A percentile compares a stretch with the other conserved stretches of the same genome.
These are phyloP conservation scores for Macrostomum lignano DNA, from an alignment of 1,140 invertebrate species.

Conservation along the genomic window DNA sequence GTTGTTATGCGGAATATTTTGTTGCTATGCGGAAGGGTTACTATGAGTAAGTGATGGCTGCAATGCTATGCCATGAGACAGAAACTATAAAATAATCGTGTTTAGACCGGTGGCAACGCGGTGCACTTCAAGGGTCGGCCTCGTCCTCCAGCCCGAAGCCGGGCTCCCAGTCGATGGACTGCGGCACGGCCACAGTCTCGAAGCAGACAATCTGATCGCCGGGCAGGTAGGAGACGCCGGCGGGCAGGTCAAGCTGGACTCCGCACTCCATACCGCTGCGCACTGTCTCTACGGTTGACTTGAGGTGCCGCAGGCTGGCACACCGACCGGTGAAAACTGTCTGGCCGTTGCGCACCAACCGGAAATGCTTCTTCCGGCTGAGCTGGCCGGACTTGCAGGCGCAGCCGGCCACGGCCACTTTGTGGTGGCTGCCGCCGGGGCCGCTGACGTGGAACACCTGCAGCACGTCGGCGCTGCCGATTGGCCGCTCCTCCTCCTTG, in stretches of 20 bases:
- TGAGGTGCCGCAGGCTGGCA: constrained; percentile 44
- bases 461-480: constrained; percentile 52
- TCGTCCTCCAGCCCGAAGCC: too few species aligned
- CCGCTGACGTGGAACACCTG: constrained; percentile 54
- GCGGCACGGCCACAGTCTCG: constrained; percentile 33
- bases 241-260: constrained; percentile 38
- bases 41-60: too few species aligned
- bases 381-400: constrained; percentile 47
- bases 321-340: constrained; percentile 41
- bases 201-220: constrained; percentile 55
- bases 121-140: too few species aligned
- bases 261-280: constrained; percentile 62
- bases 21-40: too few species aligned
- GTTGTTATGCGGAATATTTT: too few species aligned
- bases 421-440: constrained; percentile 41
- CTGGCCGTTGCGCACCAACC: constrained; percentile 40
- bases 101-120: too few species aligned
- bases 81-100: too few species aligned
- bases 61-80: too few species aligned
- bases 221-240: constrained; percentile 36
- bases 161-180: constrained; percentile 48
- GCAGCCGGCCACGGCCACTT: constrained; percentile 57
- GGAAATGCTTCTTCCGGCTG: constrained; percentile 38
- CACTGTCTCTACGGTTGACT: constrained; percentile 53
- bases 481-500: too few species aligned